Percentiles rank a stretch among this genome's conserved stretches.
phyloP scores from a whole-genome alignment of 30 jellyfish, hydroid and myxozoan species.

The Aurelia sp. region DNA sequence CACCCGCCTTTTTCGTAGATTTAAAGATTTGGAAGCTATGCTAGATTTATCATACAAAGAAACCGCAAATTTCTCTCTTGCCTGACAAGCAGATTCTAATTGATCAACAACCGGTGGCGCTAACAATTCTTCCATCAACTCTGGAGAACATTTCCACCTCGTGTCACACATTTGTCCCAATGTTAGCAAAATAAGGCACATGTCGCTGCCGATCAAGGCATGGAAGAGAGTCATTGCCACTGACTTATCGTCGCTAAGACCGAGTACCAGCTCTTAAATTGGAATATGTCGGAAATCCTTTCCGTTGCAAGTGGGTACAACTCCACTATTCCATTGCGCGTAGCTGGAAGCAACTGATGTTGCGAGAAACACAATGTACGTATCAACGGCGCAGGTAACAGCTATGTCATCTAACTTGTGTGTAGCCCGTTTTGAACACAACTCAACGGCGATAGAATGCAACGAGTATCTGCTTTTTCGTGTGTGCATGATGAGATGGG shows the following conservation, averaged over 20 bases:
- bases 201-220: conserved; percentile 50
- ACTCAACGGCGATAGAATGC: neutral
- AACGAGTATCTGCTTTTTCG: conserved; percentile 48
- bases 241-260: conserved; percentile 19
- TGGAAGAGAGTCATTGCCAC: conserved; percentile 30
- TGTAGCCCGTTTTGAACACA: conserved; percentile 2
- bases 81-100: conserved; percentile 26
- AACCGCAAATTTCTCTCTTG: conserved; percentile 30
- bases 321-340: neutral
- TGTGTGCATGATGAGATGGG: conserved; percentile 26
- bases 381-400: neutral
- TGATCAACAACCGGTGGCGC: conserved; percentile 9
- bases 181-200: conserved; percentile 22
- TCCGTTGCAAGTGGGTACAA: conserved; percentile 13
- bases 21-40: too few species aligned
- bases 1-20: too few species aligned
- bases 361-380: neutral
- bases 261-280: conserved; percentile 18
- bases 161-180: too few species aligned
- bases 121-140: conserved; percentile 25
- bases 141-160: conserved; percentile 30
- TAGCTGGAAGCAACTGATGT: neutral
- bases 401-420: too few species aligned
- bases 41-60: too few species aligned
- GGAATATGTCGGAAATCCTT: conserved; percentile 20